Conservation (phyloP, 92 coral and sea anemone species). For the Epizoanthus stellaris region DNA sequence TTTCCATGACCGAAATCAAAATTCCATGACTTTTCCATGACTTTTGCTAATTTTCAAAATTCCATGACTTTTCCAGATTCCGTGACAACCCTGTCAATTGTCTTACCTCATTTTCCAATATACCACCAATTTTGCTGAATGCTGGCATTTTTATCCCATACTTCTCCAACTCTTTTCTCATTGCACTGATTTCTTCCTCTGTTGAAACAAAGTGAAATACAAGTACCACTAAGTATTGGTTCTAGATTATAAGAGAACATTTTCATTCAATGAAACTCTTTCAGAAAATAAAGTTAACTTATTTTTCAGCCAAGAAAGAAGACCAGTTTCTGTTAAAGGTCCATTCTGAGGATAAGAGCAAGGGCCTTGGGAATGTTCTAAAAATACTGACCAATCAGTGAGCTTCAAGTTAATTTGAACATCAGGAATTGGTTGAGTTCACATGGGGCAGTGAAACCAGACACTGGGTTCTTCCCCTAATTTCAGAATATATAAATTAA, state of each 20-base stretch:
- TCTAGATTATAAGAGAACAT: no score
- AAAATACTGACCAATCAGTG: no score
- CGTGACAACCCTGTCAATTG: not conserved
- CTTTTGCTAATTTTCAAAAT: not conserved
- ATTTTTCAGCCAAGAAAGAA: not conserved
- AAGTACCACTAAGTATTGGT: not conserved
- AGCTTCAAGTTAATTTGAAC: no score
- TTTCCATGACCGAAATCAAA: no score
- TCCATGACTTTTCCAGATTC: no score
- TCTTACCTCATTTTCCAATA: slow-evolving; percentile 93
- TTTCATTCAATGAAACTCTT: not conserved
- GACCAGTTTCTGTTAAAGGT: not conserved
- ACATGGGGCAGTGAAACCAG: no score
- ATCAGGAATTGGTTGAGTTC: no score
- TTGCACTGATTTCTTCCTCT: slow-evolving; percentile 99
- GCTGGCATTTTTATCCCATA: slow-evolving; percentile 99
- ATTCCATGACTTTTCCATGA: not conserved
- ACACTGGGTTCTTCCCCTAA: no score
- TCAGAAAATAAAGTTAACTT: not conserved
- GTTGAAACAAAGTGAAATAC: not conserved
- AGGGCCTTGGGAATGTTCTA: no score
- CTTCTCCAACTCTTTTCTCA: slow-evolving; percentile 96
- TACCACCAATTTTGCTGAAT: slow-evolving; percentile 98
- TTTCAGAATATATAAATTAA: no score
- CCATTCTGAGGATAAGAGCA: no score